phyloP scores from a whole-genome alignment of 2,888 invertebrate genomes.

The Chymomyza amoena region DNA sequence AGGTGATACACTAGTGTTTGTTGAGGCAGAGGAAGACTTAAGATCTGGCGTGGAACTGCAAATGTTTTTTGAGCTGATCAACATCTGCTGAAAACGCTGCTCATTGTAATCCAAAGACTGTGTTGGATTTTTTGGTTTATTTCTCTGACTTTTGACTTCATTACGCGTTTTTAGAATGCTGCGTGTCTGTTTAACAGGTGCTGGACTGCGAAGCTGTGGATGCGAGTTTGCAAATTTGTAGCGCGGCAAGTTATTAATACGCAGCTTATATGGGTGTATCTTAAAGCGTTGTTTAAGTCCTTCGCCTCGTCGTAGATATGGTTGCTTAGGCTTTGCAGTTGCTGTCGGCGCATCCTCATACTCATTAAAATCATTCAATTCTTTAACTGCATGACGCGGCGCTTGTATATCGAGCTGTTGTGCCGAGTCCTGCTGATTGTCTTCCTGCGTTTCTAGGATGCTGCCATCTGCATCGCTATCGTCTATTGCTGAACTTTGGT shows the following conservation, averaged over 20 bases:
- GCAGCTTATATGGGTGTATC: conserved; percentile 79
- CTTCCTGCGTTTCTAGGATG: background rate
- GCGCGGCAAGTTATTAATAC: conserved; percentile 78
- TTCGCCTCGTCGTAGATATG: conserved; percentile 87
- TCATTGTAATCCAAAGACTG: conserved; percentile 53
- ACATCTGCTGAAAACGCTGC: conserved; percentile 63
- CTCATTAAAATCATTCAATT: conserved; percentile 10
- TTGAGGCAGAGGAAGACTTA: conserved; percentile 46
- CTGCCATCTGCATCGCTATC: conserved; percentile 28
- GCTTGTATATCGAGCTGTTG: conserved; percentile 20
- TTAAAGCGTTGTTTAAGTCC: conserved; percentile 85
- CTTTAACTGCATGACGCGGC: conserved; percentile 29
- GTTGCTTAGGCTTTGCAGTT: conserved; percentile 75
- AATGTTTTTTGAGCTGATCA: conserved; percentile 57
- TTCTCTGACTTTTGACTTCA: background rate
- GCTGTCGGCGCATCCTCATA: conserved; percentile 28
- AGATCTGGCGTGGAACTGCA: conserved; percentile 73
- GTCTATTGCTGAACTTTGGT: conserved; percentile 30
- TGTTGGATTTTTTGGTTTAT: background rate
- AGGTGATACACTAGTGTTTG: conserved; percentile 42
- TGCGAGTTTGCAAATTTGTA: conserved; percentile 76
- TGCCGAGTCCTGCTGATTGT: conserved; percentile 8
- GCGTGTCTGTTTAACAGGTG: conserved; percentile 18
- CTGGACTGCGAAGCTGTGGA: conserved; percentile 63
- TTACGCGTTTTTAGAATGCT: conserved; percentile 26